Conservation (phyloP, 2,113 vertebrate genomes). For the Dascyllus trimaculatus region DNA sequence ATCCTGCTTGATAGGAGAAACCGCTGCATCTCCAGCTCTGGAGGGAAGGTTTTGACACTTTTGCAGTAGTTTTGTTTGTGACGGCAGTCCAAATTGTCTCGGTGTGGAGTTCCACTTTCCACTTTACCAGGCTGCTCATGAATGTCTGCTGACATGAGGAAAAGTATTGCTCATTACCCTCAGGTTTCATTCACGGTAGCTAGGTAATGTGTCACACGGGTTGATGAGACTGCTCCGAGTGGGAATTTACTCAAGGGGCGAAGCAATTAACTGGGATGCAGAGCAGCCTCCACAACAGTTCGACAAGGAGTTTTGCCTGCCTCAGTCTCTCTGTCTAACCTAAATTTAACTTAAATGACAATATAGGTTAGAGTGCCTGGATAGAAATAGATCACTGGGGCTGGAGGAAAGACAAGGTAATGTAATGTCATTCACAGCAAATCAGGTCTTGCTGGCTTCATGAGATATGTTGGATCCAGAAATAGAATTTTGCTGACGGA, state of each 20-base stretch:
- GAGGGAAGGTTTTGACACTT: slow-evolving; percentile 37
- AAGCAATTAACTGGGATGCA: slow-evolving; percentile 65
- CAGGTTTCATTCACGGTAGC: slow-evolving; percentile 60
- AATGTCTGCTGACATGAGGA: slow-evolving; percentile 55
- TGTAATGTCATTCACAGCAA: slow-evolving; percentile 72
- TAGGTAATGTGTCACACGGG: slow-evolving; percentile 65
- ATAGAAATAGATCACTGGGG: slow-evolving; percentile 69
- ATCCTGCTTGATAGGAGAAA: slow-evolving; percentile 16
- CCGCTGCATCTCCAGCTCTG: slow-evolving; percentile 13
- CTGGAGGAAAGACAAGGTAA: slow-evolving; percentile 58
- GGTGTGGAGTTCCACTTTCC: slow-evolving; percentile 14
- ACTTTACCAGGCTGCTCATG: slow-evolving; percentile 34
- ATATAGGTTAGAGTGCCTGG: slow-evolving; percentile 30
- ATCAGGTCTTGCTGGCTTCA: slow-evolving; percentile 78
- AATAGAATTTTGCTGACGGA: slow-evolving; percentile 85
- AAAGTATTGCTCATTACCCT: slow-evolving; percentile 69
- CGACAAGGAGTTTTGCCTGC: slow-evolving; percentile 25
- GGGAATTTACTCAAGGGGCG: slow-evolving; percentile 51
- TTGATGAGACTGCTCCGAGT: slow-evolving; percentile 50
- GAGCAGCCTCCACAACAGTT: slow-evolving; percentile 54
- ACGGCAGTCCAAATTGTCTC: slow-evolving; percentile 34
- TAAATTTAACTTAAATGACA: slow-evolving; percentile 66
- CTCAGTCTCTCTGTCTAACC: slow-evolving; percentile 20
- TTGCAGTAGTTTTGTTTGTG: slow-evolving; percentile 37
- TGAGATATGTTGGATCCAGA: slow-evolving; percentile 70